Conservation (phyloP, 2,113 vertebrate genomes). For the Bagarius yarrelli region DNA sequence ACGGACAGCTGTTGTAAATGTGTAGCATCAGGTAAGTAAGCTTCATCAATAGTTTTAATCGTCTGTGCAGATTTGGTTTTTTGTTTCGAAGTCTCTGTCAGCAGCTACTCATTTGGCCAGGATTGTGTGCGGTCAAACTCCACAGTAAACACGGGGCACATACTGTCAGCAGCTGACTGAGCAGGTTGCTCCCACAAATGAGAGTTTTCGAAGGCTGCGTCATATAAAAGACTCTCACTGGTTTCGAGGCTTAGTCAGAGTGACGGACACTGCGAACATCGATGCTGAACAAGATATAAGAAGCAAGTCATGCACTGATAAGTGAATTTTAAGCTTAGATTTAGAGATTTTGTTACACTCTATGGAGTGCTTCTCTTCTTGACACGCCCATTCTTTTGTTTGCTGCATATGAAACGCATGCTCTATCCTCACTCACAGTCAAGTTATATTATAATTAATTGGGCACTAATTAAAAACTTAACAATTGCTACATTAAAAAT, state of each 20-base stretch:
- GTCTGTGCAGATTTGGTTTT: not conserved
- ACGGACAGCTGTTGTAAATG: not conserved
- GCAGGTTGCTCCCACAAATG: not conserved
- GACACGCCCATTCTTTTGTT: not conserved
- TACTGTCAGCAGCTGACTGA: constrained; percentile 28
- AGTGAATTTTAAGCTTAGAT: not conserved
- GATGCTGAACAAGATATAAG: not conserved
- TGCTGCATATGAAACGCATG: no score
- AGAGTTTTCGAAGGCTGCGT: constrained; percentile 31
- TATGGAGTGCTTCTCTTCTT: not conserved
- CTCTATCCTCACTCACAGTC: not conserved
- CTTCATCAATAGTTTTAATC: not conserved
- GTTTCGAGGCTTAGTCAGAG: not conserved
- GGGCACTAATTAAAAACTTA: no score
- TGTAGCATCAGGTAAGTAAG: not conserved
- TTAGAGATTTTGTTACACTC: not conserved
- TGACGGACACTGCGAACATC: not conserved
- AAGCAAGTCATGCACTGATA: not conserved
- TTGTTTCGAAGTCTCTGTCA: not conserved
- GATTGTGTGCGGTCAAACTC: not conserved
- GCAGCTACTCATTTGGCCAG: not conserved
- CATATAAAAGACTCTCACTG: constrained; percentile 16
- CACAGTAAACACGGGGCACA: not conserved
- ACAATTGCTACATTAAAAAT: no score
- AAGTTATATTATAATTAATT: no score